Evolutionary conservation across 2,888 invertebrate species (phyloP).

Genomic region (Callimorpha dominula): DNA sequence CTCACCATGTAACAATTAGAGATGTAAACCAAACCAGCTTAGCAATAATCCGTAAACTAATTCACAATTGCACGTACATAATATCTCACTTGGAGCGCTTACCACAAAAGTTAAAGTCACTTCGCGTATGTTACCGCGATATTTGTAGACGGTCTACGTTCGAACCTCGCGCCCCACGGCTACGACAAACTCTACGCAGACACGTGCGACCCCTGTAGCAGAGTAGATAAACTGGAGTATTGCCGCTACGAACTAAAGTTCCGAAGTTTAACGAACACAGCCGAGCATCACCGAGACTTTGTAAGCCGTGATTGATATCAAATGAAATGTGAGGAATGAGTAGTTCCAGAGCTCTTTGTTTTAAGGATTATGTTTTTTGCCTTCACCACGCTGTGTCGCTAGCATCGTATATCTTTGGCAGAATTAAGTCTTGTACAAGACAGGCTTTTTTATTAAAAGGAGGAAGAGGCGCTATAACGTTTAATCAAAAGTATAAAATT

Average conservation of each 20-base stretch:
- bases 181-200: constrained; percentile 63
- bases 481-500: too few relatives aligned
- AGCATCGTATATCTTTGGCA: constrained; percentile 52
- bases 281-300: constrained; percentile 75
- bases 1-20: constrained; percentile 75
- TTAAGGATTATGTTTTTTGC: constrained; percentile 78
- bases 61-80: constrained; percentile 67
- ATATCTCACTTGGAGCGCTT: constrained; percentile 52
- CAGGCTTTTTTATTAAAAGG: neutral
- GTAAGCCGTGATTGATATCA: constrained; percentile 85
- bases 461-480: too few relatives aligned
- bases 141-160: constrained; percentile 60
- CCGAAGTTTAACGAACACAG: constrained; percentile 70
- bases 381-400: constrained; percentile 42
- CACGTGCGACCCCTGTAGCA: constrained; percentile 76
- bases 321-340: constrained; percentile 86
- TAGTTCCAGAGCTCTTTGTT: constrained; percentile 83
- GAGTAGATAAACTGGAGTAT: constrained; percentile 75
- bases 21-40: constrained; percentile 53
- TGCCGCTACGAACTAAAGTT: constrained; percentile 66
- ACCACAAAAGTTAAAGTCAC: constrained; percentile 64
- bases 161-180: constrained; percentile 61
- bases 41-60: constrained; percentile 61
- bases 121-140: constrained; percentile 56
- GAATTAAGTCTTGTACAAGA: constrained; percentile 32